These are phyloP conservation scores for Nomada goodeniana DNA, from an alignment of 2,888 invertebrate genomes.

Conservation along the genomic window DNA sequence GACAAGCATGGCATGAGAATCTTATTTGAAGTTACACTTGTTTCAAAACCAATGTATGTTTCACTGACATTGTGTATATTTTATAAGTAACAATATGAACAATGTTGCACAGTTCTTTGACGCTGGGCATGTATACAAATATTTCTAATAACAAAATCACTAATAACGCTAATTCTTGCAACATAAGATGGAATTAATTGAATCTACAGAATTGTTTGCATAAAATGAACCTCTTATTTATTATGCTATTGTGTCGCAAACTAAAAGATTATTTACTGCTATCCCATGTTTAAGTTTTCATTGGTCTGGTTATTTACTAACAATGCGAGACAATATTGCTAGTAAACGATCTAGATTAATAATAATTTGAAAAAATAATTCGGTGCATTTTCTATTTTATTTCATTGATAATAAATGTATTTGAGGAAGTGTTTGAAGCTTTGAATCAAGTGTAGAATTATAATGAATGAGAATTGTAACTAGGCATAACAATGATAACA, in stretches of 20 bases:
- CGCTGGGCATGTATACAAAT: neutral
- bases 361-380: neutral
- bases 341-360: neutral
- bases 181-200: neutral
- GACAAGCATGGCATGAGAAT: conserved; percentile 77
- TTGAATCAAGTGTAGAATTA: conserved; percentile 75
- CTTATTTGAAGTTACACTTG: conserved; percentile 73
- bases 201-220: neutral
- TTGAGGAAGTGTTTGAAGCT: conserved; percentile 46
- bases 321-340: neutral
- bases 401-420: neutral
- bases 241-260: neutral
- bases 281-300: neutral
- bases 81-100: conserved; percentile 6
- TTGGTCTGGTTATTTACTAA: neutral
- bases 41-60: conserved; percentile 67
- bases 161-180: neutral
- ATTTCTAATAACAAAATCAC: neutral
- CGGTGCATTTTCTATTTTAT: neutral
- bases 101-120: conserved; percentile 1
- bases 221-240: neutral
- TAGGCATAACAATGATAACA: conserved; percentile 66
- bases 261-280: neutral
- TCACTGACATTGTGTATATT: conserved; percentile 42
- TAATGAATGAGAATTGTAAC: conserved; percentile 54